Percentiles rank a stretch among this genome's conserved stretches.
Conservation (phyloP, 2,797 vertebrate genomes). For the Australoheros facetus region DNA sequence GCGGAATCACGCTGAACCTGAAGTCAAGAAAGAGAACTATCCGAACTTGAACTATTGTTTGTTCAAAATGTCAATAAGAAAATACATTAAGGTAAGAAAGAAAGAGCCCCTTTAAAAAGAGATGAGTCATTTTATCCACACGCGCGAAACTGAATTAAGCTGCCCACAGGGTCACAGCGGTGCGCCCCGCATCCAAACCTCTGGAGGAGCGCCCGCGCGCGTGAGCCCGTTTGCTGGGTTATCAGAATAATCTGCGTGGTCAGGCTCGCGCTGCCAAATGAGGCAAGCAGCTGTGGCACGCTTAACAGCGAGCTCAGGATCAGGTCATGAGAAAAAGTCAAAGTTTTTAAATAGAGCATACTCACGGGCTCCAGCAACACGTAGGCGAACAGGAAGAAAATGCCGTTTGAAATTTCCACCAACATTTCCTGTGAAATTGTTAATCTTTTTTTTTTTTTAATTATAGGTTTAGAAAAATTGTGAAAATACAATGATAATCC, state of each 20-base stretch:
- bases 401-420: constrained; percentile 12
- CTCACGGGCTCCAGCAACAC: constrained; percentile 66
- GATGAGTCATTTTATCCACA: not conserved
- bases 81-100: not conserved
- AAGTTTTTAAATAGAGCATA: constrained; percentile 25
- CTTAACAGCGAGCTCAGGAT: not conserved
- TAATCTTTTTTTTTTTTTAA: too few species aligned
- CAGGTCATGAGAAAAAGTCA: constrained; percentile 27
- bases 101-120: not conserved
- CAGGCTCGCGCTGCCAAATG: not conserved
- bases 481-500: constrained; percentile 19
- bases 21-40: not conserved
- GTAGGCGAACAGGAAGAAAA: constrained; percentile 54
- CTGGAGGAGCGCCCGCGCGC: not conserved
- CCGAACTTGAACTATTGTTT: not conserved
- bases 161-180: not conserved
- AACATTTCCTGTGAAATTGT: constrained; percentile 28
- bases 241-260: not conserved
- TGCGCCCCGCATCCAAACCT: constrained; percentile 13
- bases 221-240: not conserved
- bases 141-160: not conserved
- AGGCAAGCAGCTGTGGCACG: not conserved
- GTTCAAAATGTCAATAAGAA: not conserved
- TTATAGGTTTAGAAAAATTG: too few species aligned
- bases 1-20: not conserved